These are phyloP conservation scores for Trematomus bernacchii DNA, from an alignment of 2,797 vertebrate species.

Conservation along the genomic window DNA sequence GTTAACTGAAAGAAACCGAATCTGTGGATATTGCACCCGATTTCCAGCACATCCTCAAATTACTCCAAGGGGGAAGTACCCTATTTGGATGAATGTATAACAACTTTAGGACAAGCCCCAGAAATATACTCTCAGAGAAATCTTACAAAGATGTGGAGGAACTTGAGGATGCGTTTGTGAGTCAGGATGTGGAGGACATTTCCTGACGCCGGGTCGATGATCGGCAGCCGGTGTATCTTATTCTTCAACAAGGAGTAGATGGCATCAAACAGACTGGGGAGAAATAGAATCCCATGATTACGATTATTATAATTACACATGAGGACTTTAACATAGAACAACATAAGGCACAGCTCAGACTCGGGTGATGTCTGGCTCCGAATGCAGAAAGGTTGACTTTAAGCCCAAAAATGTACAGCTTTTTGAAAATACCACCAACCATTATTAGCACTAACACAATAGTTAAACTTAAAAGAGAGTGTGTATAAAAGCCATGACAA, in stretches of 20 bases:
- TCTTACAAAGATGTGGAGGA: slow-evolving; percentile 98
- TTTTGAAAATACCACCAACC: too few species aligned
- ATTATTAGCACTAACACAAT: too few species aligned
- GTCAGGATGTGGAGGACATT: slow-evolving; percentile 99
- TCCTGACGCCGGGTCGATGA: slow-evolving; percentile 96
- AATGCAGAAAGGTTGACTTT: too few species aligned
- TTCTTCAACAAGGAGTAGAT: slow-evolving; percentile 98
- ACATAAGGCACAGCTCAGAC: background rate
- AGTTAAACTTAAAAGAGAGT: too few species aligned
- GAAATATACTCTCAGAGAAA: too few species aligned
- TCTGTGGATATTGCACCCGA: too few species aligned
- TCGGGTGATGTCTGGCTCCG: too few species aligned
- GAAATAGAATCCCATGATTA: slow-evolving; percentile 7
- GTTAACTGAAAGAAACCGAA: too few species aligned
- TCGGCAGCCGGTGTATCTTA: slow-evolving; percentile 97
- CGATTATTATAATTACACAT: background rate
- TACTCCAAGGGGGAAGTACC: background rate
- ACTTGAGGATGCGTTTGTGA: slow-evolving; percentile 99
- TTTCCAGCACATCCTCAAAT: background rate
- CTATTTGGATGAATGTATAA: background rate
- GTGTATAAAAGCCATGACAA: too few species aligned
- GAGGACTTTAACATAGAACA: background rate
- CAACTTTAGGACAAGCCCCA: background rate
- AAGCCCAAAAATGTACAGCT: too few species aligned
- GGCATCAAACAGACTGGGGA: slow-evolving; percentile 94